Evolutionary conservation across 2,797 vertebrate species (phyloP), one percentile per base, ranked within the genome.

Genomic region (Chiloscyllium punctatum): DNA sequence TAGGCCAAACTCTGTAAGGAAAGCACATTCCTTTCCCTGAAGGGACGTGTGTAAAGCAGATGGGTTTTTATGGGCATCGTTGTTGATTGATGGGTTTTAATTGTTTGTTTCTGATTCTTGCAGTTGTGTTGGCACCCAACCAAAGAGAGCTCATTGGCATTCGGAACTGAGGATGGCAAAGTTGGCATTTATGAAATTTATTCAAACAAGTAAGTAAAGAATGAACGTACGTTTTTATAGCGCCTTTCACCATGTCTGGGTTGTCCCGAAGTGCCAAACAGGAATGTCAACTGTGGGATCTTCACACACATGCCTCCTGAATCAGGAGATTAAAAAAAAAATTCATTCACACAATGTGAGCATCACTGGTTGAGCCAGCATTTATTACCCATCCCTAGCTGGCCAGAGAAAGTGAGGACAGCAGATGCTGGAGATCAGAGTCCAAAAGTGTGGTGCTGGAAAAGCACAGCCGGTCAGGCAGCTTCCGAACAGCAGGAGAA

Each of bases 151-250:
- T 98, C 97, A 11, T 97, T 99, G 96, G 98, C 99, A 1, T 99
- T 99, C 96, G 99, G 99, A 96, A 99, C 99, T 0, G 99, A 99
- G 18, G 99, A 99, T 8, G 99, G 99, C 16, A 99, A 99, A 98
- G 99, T 99, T 87, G 99, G 99, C 2, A 97, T 99, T 97, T 99
- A 98, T 95, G 98, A 99, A 1, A 98, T 98, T 92, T 98, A 98
- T 96, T 98, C 98, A 25, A 98, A 97, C 98, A 99, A 98, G 99
- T 99, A 97, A 97, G 98, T 96, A 95, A 95, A 11, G 82, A 84
- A 48, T 37, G n/a, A 82, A 42, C 4, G 0, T 37, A 18, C 30
- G 8, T 66, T 91, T 66, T 0, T 37, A n/a, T 5, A 62, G 53
- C 8, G 4, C 16, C 13, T 62, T 66, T 91, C 53, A 23, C 18